Percentiles rank a stretch among this genome's conserved stretches.
These are phyloP conservation scores for Mormyrus iriodes DNA, from an alignment of 2,113 vertebrate genomes.

Conservation along the genomic window DNA sequence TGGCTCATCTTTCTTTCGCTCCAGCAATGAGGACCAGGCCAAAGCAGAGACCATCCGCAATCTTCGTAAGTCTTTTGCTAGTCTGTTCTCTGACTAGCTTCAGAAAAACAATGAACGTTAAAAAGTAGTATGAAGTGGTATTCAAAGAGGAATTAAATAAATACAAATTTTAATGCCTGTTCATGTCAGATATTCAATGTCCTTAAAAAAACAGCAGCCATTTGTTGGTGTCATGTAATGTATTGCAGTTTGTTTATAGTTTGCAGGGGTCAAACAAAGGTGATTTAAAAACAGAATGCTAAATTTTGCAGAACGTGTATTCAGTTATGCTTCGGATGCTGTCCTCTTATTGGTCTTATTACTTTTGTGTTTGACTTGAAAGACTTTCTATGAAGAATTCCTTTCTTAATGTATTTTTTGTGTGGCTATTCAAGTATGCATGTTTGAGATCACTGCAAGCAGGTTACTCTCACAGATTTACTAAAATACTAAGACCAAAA, in stretches of 20 bases:
- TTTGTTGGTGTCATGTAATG: background rate
- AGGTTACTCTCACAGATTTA: background rate
- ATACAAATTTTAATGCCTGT: background rate
- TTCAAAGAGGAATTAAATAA: background rate
- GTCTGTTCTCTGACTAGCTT: constrained; percentile 71
- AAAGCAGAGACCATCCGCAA: constrained; percentile 76
- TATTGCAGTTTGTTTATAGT: background rate
- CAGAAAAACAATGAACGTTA: background rate
- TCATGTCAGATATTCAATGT: constrained; percentile 16
- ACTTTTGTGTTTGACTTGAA: constrained; percentile 24
- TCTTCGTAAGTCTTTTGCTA: constrained; percentile 78
- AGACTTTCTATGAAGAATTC: background rate
- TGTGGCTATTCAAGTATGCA: background rate
- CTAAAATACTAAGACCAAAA: background rate
- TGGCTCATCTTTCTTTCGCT: constrained; percentile 73
- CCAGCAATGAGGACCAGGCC: constrained; percentile 67
- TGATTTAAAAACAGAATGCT: background rate
- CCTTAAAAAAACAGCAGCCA: background rate
- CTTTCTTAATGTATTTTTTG: background rate
- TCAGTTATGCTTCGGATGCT: constrained; percentile 47
- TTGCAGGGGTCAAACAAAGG: background rate
- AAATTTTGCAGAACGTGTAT: background rate
- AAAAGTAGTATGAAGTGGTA: background rate
- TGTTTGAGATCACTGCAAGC: background rate
- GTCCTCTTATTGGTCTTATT: constrained; percentile 62